A percentile compares a stretch with the other conserved stretches of the same genome.
These are phyloP conservation scores for Opisthocomus hoazin DNA, from an alignment of 2,113 vertebrate species.

Conservation along the genomic window DNA sequence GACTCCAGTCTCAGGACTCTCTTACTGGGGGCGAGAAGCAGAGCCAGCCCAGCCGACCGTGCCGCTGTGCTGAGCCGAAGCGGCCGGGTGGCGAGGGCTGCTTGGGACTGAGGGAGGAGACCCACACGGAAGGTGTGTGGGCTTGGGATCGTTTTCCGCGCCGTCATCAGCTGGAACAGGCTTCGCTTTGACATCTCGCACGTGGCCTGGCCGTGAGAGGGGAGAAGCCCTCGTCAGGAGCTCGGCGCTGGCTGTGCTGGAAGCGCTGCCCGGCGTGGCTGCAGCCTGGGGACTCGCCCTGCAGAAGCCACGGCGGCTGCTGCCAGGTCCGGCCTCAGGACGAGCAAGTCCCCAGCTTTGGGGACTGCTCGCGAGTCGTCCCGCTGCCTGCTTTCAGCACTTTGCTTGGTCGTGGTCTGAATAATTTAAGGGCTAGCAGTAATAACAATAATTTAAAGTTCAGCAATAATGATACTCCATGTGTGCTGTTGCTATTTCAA, in stretches of 20 bases:
- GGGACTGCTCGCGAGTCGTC: rapidly evolving
- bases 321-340: not conserved
- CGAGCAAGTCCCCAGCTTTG: not conserved
- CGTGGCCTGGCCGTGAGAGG: not conserved
- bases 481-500: not conserved
- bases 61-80: too few species aligned
- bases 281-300: not conserved
- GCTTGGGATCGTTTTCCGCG: not conserved
- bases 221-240: not conserved
- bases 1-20: not conserved
- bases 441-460: not conserved
- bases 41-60: not conserved
- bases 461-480: not conserved
- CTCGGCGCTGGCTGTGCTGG: not conserved
- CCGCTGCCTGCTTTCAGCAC: rapidly evolving
- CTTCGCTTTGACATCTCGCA: not conserved
- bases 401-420: not conserved
- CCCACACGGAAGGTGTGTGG: rapidly evolving
- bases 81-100: rapidly evolving
- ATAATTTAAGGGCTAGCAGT: not conserved
- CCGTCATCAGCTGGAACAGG: not conserved
- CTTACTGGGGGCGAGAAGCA: not conserved
- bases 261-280: too few species aligned
- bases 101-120: too few species aligned
- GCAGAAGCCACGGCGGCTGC: not conserved